Base-by-base conservation (phyloP, 1,140 invertebrate species). In the Plutomurus gul region DNA sequence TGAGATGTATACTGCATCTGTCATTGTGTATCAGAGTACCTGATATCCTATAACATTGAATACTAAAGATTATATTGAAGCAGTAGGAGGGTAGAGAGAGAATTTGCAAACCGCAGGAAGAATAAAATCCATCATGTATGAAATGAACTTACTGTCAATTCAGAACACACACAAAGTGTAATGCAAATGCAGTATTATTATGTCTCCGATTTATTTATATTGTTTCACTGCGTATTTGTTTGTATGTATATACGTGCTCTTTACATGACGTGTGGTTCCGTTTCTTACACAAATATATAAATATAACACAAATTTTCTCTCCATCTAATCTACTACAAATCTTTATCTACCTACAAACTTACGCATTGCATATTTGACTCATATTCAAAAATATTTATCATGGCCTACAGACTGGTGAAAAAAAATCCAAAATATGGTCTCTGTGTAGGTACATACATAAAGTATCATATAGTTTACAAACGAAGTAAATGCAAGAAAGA, bases 81-180 rank as follows among this genome's bases (percentile, higher is more conserved):
- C 22, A 3, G 4, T 51, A 56, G n/a, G n/a, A n/a, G n/a, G n/a
- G n/a, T 56, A 25, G 47, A 51, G 36, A 30, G 27, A n/a, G 56
- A 65, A 65, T 65, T 65, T 65, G 16, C 30, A 36, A 56, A 65
- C 56, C 56, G 56, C 56, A 65, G 56, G 56, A 65, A 65, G 56
- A 65, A 65, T 27, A 36, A 65, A 65, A 30, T 33, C 56, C 36
- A 25, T 65, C 56, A 65, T 30, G 13, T 65, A 65, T 65, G 56
- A 65, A 65, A 65, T 65, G 56, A 65, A 65, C 56, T 33, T 65
- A 65, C 30, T 33, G 18, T 10, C 27, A 65, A 65, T 65, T 33
- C 56, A 65, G 56, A 25, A 65, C 56, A 65, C 56, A 60, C 51
- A 65, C 30, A 51, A 18, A 51, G n/a, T n/a, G n/a, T n/a, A n/a